Conservation (phyloP, 2,113 vertebrate species). For the Stictonetta naevosa region DNA sequence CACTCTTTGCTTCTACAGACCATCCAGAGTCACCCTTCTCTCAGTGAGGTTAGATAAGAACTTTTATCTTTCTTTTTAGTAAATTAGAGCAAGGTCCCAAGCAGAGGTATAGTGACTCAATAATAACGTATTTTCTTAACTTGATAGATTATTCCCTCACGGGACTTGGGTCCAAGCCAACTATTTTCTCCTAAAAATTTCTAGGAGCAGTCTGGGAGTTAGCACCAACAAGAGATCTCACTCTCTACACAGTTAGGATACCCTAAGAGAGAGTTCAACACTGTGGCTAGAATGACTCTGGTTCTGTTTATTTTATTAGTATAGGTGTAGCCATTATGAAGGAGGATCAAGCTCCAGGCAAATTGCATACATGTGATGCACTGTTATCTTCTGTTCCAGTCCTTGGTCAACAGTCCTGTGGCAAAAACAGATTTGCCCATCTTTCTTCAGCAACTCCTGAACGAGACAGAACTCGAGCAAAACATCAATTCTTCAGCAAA, state of each 20-base stretch:
- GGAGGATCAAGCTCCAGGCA: neutral
- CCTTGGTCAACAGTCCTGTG: conserved; percentile 61
- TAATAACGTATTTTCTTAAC: neutral
- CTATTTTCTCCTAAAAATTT: neutral
- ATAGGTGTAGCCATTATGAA: neutral
- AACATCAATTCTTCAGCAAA: conserved; percentile 30
- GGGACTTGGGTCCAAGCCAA: neutral
- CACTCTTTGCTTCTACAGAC: neutral
- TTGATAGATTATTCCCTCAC: neutral
- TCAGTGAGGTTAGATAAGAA: neutral
- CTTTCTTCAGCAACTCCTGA: conserved; percentile 48
- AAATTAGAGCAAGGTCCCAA: neutral
- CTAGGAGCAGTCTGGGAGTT: neutral
- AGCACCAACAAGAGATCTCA: neutral
- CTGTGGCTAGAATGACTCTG: neutral
- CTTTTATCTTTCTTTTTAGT: neutral
- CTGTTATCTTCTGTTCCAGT: conserved; percentile 59
- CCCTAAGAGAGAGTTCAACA: too few relatives aligned
- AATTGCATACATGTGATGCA: neutral
- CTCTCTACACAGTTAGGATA: neutral
- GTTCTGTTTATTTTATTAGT: neutral
- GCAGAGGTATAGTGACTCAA: neutral
- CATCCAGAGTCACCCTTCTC: neutral
- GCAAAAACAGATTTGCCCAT: neutral
- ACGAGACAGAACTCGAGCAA: neutral